Percentiles rank a stretch among this genome's conserved stretches.
phyloP scores from a whole-genome alignment of 2,113 vertebrate genomes.

The Prionailurus viverrinus region DNA sequence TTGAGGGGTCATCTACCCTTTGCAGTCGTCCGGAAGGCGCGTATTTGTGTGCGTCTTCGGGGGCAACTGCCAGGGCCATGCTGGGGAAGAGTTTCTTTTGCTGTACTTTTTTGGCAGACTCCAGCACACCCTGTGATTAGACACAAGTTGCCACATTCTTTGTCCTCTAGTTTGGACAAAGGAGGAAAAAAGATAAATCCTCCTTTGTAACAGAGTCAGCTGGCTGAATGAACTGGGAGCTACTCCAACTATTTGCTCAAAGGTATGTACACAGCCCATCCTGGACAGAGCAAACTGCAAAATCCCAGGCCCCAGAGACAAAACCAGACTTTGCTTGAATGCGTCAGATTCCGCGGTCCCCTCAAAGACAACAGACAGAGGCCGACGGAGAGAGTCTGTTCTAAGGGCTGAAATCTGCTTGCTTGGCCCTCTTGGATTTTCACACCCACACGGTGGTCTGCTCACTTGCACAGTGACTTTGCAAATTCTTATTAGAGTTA shows the following conservation, averaged over 20 bases:
- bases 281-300: neutral
- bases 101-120: neutral
- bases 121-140: neutral
- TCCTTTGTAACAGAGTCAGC: conserved; percentile 54
- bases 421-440: neutral
- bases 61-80: neutral
- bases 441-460: neutral
- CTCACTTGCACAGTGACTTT: neutral
- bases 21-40: neutral
- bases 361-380: neutral
- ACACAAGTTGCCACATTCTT: neutral
- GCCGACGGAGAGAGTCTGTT: neutral
- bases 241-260: conserved; percentile 15
- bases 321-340: neutral
- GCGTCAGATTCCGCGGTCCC: neutral
- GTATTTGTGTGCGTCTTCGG: neutral
- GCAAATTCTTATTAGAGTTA: conserved; percentile 33
- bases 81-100: neutral
- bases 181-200: conserved; percentile 45
- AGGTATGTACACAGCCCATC: neutral
- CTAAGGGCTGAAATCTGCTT: neutral
- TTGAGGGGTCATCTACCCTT: neutral
- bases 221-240: neutral
- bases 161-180: conserved; percentile 60
- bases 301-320: neutral